A percentile compares a stretch with the other conserved stretches of the same genome.
Evolutionary conservation across 1,140 invertebrate species (phyloP).

Genomic region (Hycleus phaleratus): DNA sequence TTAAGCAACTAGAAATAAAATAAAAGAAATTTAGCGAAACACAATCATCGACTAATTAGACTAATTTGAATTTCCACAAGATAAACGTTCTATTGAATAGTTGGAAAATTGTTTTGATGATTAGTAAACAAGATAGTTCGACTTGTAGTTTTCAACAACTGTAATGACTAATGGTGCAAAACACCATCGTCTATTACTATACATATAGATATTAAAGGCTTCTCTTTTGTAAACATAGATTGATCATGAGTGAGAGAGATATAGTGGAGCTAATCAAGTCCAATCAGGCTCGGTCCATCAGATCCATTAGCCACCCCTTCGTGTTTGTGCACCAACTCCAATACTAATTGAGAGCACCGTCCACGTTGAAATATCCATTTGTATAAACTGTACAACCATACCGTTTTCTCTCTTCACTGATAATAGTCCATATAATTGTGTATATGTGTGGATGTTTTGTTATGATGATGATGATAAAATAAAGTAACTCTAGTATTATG

Average conservation of each 20-base stretch:
- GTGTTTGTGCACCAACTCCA: constrained; percentile 40
- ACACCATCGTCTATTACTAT: too few species aligned
- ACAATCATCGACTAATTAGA: not conserved
- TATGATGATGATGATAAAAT: too few species aligned
- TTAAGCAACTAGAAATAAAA: too few species aligned
- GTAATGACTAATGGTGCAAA: too few species aligned
- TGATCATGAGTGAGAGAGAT: constrained; percentile 13
- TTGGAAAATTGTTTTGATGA: not conserved
- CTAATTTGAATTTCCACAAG: constrained; percentile 1
- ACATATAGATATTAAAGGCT: too few species aligned
- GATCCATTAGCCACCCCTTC: constrained; percentile 42
- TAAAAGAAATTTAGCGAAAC: too few species aligned
- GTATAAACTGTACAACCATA: constrained; percentile 25
- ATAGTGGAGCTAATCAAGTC: constrained; percentile 45
- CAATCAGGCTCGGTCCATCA: constrained; percentile 46
- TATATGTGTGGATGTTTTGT: too few species aligned
- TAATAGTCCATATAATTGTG: not conserved
- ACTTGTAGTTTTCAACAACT: too few species aligned
- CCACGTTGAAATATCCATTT: constrained; percentile 29
- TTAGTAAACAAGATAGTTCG: not conserved
- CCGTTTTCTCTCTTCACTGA: constrained; percentile 5
- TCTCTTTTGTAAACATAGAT: not conserved
- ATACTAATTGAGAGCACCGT: constrained; percentile 39
- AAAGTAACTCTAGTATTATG: too few species aligned
- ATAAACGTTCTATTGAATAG: not conserved